Percentiles rank a stretch among this genome's conserved stretches.
Evolutionary conservation across 1,140 invertebrate species (phyloP).

Genomic region (Liolophura sinensis): DNA sequence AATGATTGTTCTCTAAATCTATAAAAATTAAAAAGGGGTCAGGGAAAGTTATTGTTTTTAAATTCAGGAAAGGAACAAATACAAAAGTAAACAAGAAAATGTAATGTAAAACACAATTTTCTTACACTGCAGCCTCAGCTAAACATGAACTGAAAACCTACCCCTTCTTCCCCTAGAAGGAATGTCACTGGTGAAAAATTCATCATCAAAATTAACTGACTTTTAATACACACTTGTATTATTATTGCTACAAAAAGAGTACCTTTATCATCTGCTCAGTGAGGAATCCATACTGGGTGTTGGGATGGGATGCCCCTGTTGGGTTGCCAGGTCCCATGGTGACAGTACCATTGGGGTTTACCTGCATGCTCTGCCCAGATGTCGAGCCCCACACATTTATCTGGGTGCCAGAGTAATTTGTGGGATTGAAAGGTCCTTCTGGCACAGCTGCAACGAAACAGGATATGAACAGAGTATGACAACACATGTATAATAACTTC

Average conservation of each 20-base stretch:
- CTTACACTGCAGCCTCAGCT: too few relatives aligned
- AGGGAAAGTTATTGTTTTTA: too few relatives aligned
- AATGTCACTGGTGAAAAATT: neutral
- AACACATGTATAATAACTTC: neutral
- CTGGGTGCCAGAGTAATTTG: conserved; percentile 59
- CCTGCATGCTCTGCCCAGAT: conserved; percentile 31
- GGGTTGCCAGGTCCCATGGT: conserved; percentile 25
- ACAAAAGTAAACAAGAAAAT: too few relatives aligned
- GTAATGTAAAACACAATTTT: too few relatives aligned
- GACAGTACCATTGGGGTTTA: conserved; percentile 22
- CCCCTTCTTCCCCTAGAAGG: too few relatives aligned
- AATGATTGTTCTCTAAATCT: too few relatives aligned
- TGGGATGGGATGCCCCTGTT: conserved; percentile 31
- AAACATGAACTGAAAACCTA: too few relatives aligned
- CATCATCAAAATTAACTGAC: neutral
- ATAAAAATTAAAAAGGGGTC: too few relatives aligned
- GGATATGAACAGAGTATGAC: neutral
- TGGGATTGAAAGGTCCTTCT: conserved; percentile 56
- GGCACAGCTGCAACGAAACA: conserved; percentile 18
- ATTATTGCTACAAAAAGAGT: conserved; percentile 2
- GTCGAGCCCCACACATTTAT: conserved; percentile 59
- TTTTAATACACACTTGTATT: too few relatives aligned
- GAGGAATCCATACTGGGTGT: conserved; percentile 50
- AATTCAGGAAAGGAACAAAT: too few relatives aligned
- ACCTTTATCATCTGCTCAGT: conserved; percentile 55